These are phyloP conservation scores for Microcebus jonahi DNA, from an alignment of 2,113 vertebrate species.

Conservation along the genomic window DNA sequence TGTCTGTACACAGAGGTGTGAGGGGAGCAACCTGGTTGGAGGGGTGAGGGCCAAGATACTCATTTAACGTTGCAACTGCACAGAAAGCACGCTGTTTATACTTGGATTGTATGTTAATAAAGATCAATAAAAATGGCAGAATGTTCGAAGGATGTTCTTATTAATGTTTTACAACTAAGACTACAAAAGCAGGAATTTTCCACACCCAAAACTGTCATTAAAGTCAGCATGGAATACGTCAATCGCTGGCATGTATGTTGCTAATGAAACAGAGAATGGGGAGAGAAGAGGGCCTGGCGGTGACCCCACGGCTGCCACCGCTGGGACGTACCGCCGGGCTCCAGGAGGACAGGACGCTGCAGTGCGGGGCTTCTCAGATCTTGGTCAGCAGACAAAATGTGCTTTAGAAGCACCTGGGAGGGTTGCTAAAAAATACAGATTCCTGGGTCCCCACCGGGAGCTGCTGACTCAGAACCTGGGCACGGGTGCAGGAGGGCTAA, in stretches of 20 bases:
- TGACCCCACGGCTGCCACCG: rapidly evolving
- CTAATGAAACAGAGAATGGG: not conserved
- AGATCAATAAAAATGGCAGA: not conserved
- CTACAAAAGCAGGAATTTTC: not conserved
- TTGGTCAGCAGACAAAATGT: not conserved
- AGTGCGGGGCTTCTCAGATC: not conserved
- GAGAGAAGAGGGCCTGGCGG: not conserved
- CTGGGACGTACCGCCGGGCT: not conserved
- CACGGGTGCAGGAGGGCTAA: rapidly evolving
- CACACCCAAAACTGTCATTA: not conserved
- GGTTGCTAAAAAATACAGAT: not conserved
- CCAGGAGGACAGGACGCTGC: rapidly evolving
- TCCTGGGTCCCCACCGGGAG: not conserved
- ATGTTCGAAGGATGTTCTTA: not conserved
- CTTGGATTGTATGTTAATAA: not conserved
- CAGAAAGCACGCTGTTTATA: not conserved
- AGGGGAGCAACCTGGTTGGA: not conserved
- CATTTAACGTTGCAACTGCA: not conserved
- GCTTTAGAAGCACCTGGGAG: not conserved
- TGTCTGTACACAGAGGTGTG: not conserved
- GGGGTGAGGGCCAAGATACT: not conserved
- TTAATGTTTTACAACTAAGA: not conserved
- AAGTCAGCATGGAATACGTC: too few species aligned
- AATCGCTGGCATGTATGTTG: not conserved
- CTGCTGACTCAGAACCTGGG: not conserved